phyloP scores from a whole-genome alignment of 1,140 invertebrate genomes.

The Pseudomyrmex flavicornis region DNA sequence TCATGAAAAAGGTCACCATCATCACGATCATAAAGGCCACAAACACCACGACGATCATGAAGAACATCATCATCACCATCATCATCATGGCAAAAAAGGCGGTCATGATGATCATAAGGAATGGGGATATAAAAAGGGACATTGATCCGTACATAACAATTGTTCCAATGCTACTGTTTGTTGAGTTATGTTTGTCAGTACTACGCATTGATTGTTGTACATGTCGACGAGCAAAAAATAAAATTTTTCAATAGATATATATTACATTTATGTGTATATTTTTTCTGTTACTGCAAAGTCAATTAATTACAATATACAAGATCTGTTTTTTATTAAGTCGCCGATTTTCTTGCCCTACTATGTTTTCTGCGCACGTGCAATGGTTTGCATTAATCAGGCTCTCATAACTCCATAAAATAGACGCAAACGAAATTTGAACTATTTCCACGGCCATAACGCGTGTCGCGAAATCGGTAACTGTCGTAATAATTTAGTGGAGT shows the following conservation, averaged over 20 bases:
- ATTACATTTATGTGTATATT: constrained; percentile 14
- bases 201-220: constrained; percentile 36
- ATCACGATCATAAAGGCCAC: constrained; percentile 71
- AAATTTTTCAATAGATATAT: constrained; percentile 11
- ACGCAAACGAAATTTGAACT: constrained; percentile 51
- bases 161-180: constrained; percentile 1
- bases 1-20: constrained; percentile 74
- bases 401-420: constrained; percentile 2
- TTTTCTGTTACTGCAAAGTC: not conserved
- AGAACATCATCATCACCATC: constrained; percentile 76
- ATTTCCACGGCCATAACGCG: constrained; percentile 37
- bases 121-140: constrained; percentile 73
- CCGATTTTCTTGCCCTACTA: not conserved
- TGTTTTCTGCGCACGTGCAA: not conserved
- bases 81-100: constrained; percentile 77
- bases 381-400: constrained; percentile 28
- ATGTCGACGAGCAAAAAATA: constrained; percentile 21
- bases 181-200: constrained; percentile 13
- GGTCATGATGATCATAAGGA: constrained; percentile 78
- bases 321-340: constrained; percentile 20
- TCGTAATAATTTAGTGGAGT: constrained; percentile 58
- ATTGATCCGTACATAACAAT: constrained; percentile 53
- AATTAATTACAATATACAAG: not conserved
- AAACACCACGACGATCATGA: constrained; percentile 78
- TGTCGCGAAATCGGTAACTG: constrained; percentile 53